A percentile compares a stretch with the other conserved stretches of the same genome.
Conservation (phyloP, 1,140 invertebrate genomes). For the Neodiprion pinetum region DNA sequence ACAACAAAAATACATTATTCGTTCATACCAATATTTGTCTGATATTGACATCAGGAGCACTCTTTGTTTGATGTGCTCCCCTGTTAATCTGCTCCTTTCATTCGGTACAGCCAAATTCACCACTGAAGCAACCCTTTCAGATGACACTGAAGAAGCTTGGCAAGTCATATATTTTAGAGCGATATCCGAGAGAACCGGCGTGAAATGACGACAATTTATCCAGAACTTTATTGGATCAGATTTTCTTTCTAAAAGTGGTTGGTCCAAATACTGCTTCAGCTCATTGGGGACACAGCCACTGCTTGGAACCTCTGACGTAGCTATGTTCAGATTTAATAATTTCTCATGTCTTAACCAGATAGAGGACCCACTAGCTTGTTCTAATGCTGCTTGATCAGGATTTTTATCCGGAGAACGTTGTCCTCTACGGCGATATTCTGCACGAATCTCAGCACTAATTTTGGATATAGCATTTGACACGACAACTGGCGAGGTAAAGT, state of each 20-base stretch:
- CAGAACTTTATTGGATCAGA: not conserved
- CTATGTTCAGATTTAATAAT: not conserved
- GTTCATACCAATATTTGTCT: no score
- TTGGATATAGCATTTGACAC: slow-evolving; percentile 36
- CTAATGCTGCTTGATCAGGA: not conserved
- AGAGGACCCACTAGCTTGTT: not conserved
- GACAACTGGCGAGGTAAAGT: slow-evolving; percentile 39
- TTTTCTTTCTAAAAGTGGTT: not conserved
- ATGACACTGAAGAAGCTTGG: no score
- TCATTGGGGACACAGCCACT: not conserved
- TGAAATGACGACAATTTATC: not conserved
- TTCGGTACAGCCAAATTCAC: no score
- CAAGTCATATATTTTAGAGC: not conserved
- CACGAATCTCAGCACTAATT: slow-evolving; percentile 30
- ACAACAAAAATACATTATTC: no score
- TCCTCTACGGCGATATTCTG: slow-evolving; percentile 12
- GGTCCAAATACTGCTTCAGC: not conserved
- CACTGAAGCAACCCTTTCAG: no score
- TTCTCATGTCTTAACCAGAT: not conserved
- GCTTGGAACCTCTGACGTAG: not conserved
- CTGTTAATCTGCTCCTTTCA: no score
- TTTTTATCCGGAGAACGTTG: not conserved
- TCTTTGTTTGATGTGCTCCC: no score
- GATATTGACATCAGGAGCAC: no score
- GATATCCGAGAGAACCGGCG: not conserved